Base-by-base conservation (phyloP, 2,888 invertebrate species). In the Epiblema foenella region DNA sequence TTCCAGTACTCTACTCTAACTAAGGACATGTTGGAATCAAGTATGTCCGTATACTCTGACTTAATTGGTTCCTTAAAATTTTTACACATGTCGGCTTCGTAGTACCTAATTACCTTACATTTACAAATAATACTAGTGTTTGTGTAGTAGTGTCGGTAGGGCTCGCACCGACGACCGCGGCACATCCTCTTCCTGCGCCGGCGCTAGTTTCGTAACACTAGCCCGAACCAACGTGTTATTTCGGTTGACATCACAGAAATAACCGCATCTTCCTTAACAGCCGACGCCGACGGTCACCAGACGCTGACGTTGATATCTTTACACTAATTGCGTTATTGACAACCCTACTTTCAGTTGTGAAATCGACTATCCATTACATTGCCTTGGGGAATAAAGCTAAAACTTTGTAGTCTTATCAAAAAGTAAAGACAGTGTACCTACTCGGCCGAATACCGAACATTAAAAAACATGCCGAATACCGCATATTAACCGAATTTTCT, bases 311-410 rank as follows among this genome's bases (percentile, higher is more conserved):
- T 91, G 90, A 92, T 89, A 88, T 87, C 88, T 91, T 89, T 88
- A 90, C 90, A 87, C 91, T 93, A 91, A 93, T 92, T 90, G 85
- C 89, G 85, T 86, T 93, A 93, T 92, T 93, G 93, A 92, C 92
- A 90, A 85, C 81, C 79, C 81, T 82, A 84, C 83, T 83, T 87
- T 86, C 85, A 84, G 82, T 87, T 89, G 84, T 85, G 85, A 85
- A 88, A 87, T 79, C 77, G 69, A 77, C 76, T 73, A 59, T 67
- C 68, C 57, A 69, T 68, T 75, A 64, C 67, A 59, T 75, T 75
- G 74, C 70, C 74, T 33, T 7, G 58, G 75, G 75, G 72, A 76
- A 74, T 46, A 5, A 52, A 20, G 15, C 9, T 51, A 12, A 15
- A 18, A 9, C 8, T 42, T 46, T 46, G 42, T 51, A 11, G 2